phyloP scores from a whole-genome alignment of 2,888 invertebrate genomes.

The Mayetiola destructor region DNA sequence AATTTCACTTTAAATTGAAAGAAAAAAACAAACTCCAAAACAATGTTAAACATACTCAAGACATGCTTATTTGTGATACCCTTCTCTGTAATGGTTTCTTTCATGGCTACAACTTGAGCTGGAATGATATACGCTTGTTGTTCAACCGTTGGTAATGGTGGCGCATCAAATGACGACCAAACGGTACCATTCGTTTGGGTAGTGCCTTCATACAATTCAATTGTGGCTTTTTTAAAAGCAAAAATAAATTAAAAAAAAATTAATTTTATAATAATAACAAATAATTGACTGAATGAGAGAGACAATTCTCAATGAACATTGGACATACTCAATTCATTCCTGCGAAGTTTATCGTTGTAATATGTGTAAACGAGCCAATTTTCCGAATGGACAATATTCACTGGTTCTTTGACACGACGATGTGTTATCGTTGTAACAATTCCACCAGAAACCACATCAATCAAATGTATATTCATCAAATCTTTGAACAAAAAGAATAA shows the following conservation, averaged over 20 bases:
- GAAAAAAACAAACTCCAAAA: background rate
- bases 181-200: slow-evolving; percentile 66
- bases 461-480: slow-evolving; percentile 65
- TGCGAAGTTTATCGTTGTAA: slow-evolving; percentile 82
- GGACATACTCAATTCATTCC: slow-evolving; percentile 62
- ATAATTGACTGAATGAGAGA: too few species aligned
- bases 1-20: slow-evolving; percentile 1
- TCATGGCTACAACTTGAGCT: slow-evolving; percentile 59
- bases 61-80: slow-evolving; percentile 81
- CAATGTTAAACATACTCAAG: slow-evolving; percentile 41
- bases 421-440: slow-evolving; percentile 74
- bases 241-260: slow-evolving; percentile 12
- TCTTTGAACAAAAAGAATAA: slow-evolving; percentile 37
- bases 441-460: slow-evolving; percentile 84
- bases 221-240: slow-evolving; percentile 57
- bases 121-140: slow-evolving; percentile 82
- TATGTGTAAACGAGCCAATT: slow-evolving; percentile 92
- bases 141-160: slow-evolving; percentile 59
- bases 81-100: slow-evolving; percentile 80
- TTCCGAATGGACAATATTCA: slow-evolving; percentile 86
- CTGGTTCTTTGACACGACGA: slow-evolving; percentile 66
- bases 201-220: slow-evolving; percentile 93
- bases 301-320: background rate
- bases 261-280: slow-evolving; percentile 11
- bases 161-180: slow-evolving; percentile 72